Evolutionary conservation across 1,140 invertebrate species (phyloP).

Genomic region (Bombus difficillimus): DNA sequence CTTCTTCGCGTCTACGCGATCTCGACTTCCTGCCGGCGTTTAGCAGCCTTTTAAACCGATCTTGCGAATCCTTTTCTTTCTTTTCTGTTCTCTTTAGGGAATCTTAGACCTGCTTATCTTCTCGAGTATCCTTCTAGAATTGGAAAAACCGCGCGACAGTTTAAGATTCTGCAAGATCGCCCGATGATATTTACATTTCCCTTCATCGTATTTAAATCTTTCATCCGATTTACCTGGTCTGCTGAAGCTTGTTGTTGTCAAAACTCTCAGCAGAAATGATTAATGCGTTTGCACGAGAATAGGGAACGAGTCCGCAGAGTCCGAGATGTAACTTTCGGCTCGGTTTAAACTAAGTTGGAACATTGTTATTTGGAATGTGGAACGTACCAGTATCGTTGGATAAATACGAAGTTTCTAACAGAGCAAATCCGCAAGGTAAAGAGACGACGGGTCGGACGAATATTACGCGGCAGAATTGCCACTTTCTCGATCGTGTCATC

Average conservation of each 20-base stretch:
- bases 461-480: neutral
- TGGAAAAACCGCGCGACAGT: neutral
- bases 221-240: neutral
- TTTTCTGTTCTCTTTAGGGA: too few species aligned
- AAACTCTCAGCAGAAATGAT: neutral
- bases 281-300: neutral
- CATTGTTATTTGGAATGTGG: neutral
- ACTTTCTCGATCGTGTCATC: neutral
- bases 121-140: neutral
- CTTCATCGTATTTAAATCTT: neutral
- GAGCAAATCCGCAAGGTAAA: neutral
- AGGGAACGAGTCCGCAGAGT: neutral
- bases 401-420: neutral
- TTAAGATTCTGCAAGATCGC: neutral
- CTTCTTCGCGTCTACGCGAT: neutral
- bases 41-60: neutral
- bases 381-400: neutral
- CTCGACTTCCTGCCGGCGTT: constrained; percentile 7
- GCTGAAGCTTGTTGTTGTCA: neutral
- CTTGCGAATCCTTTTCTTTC: neutral
- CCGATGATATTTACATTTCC: too few species aligned
- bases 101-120: neutral
- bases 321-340: neutral
- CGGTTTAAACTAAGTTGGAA: constrained; percentile 13
- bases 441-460: neutral